Evolutionary conservation across 1,140 invertebrate species (phyloP).

Genomic region (Pantala flavescens): DNA sequence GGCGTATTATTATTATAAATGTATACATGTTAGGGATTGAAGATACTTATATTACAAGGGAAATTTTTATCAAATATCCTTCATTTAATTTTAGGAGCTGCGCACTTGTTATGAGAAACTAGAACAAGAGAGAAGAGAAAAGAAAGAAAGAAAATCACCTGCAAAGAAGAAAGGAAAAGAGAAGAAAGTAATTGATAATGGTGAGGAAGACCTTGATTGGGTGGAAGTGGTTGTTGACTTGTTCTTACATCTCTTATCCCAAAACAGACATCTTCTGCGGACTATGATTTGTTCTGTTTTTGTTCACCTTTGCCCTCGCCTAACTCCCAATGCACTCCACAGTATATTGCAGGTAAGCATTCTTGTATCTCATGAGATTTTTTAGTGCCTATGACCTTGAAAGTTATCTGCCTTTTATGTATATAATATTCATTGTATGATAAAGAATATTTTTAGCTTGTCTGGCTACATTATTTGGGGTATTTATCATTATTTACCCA

Average conservation of each 20-base stretch:
- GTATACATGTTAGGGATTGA: no score
- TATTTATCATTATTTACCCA: no score
- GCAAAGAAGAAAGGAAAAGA: slow-evolving; percentile 14
- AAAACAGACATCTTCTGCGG: slow-evolving; percentile 54
- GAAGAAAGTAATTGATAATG: slow-evolving; percentile 23
- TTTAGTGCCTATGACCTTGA: no score
- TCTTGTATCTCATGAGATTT: no score
- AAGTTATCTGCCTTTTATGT: no score
- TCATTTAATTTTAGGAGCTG: slow-evolving; percentile 34
- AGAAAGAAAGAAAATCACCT: slow-evolving; percentile 27
- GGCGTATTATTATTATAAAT: no score
- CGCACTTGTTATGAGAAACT: slow-evolving; percentile 55
- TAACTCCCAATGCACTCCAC: slow-evolving; percentile 53
- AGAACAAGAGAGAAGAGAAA: slow-evolving; percentile 35
- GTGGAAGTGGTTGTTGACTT: slow-evolving; percentile 68
- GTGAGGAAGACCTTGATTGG: slow-evolving; percentile 53
- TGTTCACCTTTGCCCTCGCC: slow-evolving; percentile 54
- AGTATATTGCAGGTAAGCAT: slow-evolving; percentile 55
- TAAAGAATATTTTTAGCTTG: no score
- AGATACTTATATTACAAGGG: no score
- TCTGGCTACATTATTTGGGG: no score
- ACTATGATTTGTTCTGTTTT: slow-evolving; percentile 60
- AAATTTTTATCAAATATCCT: no score
- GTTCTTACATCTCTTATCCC: slow-evolving; percentile 57
- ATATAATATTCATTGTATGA: no score